Percentiles rank a stretch among this genome's conserved stretches.
Evolutionary conservation across 1,140 invertebrate species (phyloP).

Genomic region (Lasioglossum albipes): DNA sequence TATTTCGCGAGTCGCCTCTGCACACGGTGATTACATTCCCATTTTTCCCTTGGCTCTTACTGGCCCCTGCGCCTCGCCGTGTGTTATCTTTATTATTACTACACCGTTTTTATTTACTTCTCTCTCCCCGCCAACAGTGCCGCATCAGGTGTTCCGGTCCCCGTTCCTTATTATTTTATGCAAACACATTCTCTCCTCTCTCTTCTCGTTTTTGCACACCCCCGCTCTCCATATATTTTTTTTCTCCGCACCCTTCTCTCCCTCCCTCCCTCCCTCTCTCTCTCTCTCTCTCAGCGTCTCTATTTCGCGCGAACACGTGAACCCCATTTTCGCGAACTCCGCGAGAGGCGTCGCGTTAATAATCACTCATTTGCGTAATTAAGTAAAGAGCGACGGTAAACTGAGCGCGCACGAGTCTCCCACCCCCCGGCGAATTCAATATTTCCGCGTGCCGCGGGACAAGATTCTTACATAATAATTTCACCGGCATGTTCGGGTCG

Average conservation of each 20-base stretch:
- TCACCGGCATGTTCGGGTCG: too few species aligned
- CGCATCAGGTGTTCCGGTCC: constrained; percentile 11
- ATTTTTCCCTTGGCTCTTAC: constrained; percentile 16
- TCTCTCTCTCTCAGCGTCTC: not conserved
- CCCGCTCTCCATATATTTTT: not conserved
- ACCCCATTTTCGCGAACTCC: not conserved
- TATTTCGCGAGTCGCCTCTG: constrained; percentile 26
- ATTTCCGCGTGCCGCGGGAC: constrained; percentile 2
- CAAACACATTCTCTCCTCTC: constrained; percentile 23
- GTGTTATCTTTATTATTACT: constrained; percentile 41
- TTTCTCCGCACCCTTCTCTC: too few species aligned
- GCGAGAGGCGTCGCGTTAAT: constrained; percentile 25
- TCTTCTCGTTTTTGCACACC: not conserved
- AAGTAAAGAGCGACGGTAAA: constrained; percentile 33
- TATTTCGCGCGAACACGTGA: constrained; percentile 3
- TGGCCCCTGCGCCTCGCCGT: not conserved
- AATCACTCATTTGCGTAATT: constrained; percentile 51
- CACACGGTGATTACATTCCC: constrained; percentile 40
- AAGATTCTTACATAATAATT: constrained; percentile 34
- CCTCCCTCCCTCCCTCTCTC: too few species aligned
- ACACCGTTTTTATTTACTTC: constrained; percentile 20
- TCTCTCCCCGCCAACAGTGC: not conserved
- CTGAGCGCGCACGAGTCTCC: not conserved
- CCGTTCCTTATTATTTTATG: constrained; percentile 41
- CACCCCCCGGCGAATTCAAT: not conserved